Base-by-base conservation (phyloP, 2,113 vertebrate genomes). In the Conger conger region DNA sequence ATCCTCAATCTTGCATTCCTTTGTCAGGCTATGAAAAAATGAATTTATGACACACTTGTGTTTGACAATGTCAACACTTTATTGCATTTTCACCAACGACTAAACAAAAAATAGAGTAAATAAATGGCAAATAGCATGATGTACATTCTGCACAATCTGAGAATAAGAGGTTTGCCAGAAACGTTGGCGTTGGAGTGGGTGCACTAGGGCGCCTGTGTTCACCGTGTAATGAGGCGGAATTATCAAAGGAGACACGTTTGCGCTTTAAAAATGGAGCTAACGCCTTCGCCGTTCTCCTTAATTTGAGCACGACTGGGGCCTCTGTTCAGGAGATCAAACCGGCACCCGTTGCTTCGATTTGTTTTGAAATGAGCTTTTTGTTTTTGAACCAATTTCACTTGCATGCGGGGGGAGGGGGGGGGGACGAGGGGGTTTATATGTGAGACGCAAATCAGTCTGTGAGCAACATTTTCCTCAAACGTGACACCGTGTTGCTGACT, bases 221-320 rank as follows among this genome's bases (percentile, higher is more conserved):
- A 0, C n/a, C n/a, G 68, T n/a, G 68, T 73, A 73, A 73, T 73
- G 68, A 73, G 68, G 68, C 23, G 68, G 68, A n/a, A 73, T 30
- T 73, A 73, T 30, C 68, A 73, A 33, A 73, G 77, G 76, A 88
- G 73, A 27, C 68, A 77, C 35, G 38, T 68, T n/a, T 84, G 87
- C 86, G 68, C 68, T 87, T 87, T 35, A 17, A 63, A 50, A 15
- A 27, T 9, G 78, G 84, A 40, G 79, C 42, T 77, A 83, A 85
- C 82, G 40, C 42, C n/a, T 76, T 82, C 76, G 45, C 40, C 77
- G 4, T 63, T 82, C 80, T 90, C 82, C 18, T 87, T 90, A 88
- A 90, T 90, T 87, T 87, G 89, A 30, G 83, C 45, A 20, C 53
- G 84, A 90, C 83, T 81, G 86, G 79, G 83, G 88, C 68, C 27